A percentile compares a stretch with the other conserved stretches of the same genome.
phyloP scores from a whole-genome alignment of 2,797 vertebrate species.

The Intellagama lesueurii region DNA sequence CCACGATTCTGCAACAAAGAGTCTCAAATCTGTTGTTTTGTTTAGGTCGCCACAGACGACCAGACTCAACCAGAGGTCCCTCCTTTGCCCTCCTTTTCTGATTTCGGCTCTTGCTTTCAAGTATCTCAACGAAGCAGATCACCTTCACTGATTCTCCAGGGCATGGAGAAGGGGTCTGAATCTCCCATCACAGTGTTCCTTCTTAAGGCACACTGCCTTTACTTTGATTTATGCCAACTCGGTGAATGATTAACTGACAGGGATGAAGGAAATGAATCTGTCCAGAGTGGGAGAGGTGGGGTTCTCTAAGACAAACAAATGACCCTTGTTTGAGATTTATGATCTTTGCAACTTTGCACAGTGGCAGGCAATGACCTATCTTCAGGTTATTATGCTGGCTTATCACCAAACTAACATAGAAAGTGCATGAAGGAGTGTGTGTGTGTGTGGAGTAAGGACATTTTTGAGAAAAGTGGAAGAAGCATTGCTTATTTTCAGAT shows the following conservation, averaged over 20 bases:
- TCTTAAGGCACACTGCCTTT: conserved; percentile 52
- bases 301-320: conserved; percentile 68
- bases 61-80: neutral
- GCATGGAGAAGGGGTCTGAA: conserved; percentile 48
- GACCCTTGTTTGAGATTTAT: conserved; percentile 72
- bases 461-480: conserved; percentile 15
- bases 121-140: conserved; percentile 13
- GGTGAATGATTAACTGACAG: conserved; percentile 70
- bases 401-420: conserved; percentile 64
- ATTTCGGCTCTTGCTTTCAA: conserved; percentile 21
- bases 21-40: neutral
- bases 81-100: neutral
- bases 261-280: conserved; percentile 71
- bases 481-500: conserved; percentile 31
- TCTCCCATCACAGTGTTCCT: conserved; percentile 37
- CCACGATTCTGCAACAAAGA: too few relatives aligned
- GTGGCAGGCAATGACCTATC: conserved; percentile 68
- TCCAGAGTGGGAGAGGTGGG: conserved; percentile 64
- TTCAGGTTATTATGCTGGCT: conserved; percentile 66
- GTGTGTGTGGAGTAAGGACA: neutral
- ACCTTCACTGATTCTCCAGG: conserved; percentile 3
- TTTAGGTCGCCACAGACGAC: neutral
- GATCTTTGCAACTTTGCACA: conserved; percentile 54
- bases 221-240: conserved; percentile 69
- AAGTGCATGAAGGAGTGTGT: conserved; percentile 33